These are phyloP conservation scores for Sclerurus mexicanus DNA, from an alignment of 2,113 vertebrate genomes.

Conservation along the genomic window DNA sequence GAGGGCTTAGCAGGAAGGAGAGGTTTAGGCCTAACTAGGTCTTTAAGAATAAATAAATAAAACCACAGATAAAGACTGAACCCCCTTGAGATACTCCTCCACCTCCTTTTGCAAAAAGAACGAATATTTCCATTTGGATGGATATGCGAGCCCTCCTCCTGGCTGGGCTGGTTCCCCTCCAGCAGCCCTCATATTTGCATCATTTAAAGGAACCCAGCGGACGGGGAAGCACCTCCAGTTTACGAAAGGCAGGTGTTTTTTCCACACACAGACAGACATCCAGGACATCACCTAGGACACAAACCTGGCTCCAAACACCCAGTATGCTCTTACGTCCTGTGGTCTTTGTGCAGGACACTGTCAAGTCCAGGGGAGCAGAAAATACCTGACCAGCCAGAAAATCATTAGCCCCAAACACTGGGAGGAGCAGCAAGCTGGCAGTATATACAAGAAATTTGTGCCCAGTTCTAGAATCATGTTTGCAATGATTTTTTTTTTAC, in stretches of 20 bases:
- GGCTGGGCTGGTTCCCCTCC: not conserved
- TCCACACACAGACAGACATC: rapidly evolving
- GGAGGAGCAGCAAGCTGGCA: not conserved
- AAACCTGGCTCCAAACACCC: not conserved
- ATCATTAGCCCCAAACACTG: not conserved
- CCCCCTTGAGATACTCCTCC: not conserved
- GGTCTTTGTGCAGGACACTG: not conserved
- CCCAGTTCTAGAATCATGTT: not conserved
- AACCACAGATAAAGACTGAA: not conserved
- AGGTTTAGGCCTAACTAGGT: not conserved
- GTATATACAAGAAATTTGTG: rapidly evolving
- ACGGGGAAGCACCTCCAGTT: constrained; percentile 26
- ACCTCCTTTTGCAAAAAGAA: not conserved
- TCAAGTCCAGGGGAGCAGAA: not conserved
- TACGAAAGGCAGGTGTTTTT: not conserved
- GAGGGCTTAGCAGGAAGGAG: not conserved
- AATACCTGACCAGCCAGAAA: not conserved
- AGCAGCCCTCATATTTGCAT: constrained; percentile 36
- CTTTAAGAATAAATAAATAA: constrained; percentile 39
- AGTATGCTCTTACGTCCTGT: rapidly evolving
- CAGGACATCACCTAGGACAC: not conserved
- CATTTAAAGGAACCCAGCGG: not conserved
- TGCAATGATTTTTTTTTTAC: not conserved
- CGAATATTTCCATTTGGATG: constrained; percentile 31
- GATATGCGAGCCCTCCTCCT: not conserved